Percentiles rank a stretch among this genome's conserved stretches.
These are phyloP conservation scores for Pipra filicauda DNA, from an alignment of 2,113 vertebrate species.

Conservation along the genomic window DNA sequence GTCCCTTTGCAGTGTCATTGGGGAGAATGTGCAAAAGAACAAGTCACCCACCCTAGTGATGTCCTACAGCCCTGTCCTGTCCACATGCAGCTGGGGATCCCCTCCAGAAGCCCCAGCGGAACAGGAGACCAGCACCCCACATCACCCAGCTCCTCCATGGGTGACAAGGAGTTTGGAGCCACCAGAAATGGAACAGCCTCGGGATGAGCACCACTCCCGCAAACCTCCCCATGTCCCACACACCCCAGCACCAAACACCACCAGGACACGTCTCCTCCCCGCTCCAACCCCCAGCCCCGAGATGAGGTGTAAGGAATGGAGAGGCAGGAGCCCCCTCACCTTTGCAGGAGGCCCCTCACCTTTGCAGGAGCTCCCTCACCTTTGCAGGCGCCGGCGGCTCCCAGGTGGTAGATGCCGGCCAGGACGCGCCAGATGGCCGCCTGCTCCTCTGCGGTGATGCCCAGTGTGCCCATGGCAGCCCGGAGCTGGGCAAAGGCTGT, in stretches of 20 bases:
- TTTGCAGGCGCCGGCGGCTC: slow-evolving; percentile 88
- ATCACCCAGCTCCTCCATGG: rapidly evolving
- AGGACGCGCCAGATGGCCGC: slow-evolving; percentile 86
- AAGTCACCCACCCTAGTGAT: rapidly evolving
- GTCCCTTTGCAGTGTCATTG: rapidly evolving
- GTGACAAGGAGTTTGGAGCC: not conserved
- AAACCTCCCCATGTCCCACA: rapidly evolving
- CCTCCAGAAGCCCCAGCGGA: rapidly evolving
- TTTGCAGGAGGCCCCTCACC: slow-evolving; percentile 81
- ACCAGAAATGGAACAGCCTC: rapidly evolving
- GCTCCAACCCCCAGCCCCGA: rapidly evolving
- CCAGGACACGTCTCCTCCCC: rapidly evolving
- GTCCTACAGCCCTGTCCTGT: not conserved
- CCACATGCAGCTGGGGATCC: rapidly evolving
- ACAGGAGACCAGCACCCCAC: not conserved
- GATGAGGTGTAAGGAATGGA: rapidly evolving
- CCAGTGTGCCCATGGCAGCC: slow-evolving; percentile 85
- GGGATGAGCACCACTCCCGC: rapidly evolving
- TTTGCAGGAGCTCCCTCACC: slow-evolving; percentile 73
- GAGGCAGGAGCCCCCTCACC: slow-evolving; percentile 48
- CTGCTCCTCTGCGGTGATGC: slow-evolving; percentile 81
- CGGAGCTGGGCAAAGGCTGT: slow-evolving; percentile 82
- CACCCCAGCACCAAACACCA: rapidly evolving
- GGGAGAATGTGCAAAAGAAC: rapidly evolving
- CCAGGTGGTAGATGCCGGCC: slow-evolving; percentile 91